These are phyloP conservation scores for Microplitis manilae DNA, from an alignment of 2,888 invertebrate species.

Conservation along the genomic window DNA sequence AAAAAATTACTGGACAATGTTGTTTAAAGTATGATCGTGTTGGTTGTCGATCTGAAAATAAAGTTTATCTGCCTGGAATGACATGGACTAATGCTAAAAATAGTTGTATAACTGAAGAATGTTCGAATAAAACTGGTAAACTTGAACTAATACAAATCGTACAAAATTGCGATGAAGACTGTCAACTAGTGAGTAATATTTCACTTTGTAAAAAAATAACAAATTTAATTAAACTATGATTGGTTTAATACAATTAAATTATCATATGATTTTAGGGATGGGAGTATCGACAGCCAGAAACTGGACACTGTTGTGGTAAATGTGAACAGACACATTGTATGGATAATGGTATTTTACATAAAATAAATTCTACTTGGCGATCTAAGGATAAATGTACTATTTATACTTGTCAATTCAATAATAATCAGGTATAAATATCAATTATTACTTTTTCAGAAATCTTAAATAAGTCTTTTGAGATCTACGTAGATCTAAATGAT, in stretches of 20 bases:
- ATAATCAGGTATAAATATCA: constrained; percentile 24
- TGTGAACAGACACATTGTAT: constrained; percentile 77
- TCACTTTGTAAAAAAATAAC: neutral
- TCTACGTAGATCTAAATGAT: too few species aligned
- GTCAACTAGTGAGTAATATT: neutral
- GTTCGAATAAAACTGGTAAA: neutral
- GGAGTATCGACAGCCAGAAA: constrained; percentile 61
- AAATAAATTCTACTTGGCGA: constrained; percentile 76
- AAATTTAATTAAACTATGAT: neutral
- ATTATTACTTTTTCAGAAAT: neutral
- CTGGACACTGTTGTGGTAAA: constrained; percentile 77
- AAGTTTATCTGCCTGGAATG: neutral
- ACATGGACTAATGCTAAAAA: neutral
- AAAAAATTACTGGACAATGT: neutral
- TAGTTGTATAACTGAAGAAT: neutral
- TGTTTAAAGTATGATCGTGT: neutral
- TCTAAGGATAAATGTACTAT: constrained; percentile 79
- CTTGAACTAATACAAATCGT: neutral
- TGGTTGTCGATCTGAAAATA: neutral
- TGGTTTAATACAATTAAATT: neutral
- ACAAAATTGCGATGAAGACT: neutral
- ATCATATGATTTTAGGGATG: constrained; percentile 63
- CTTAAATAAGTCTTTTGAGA: too few species aligned
- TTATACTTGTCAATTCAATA: constrained; percentile 73
- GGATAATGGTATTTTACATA: constrained; percentile 72